Evolutionary conservation across 2,888 invertebrate species (phyloP), one percentile per base, ranked within the genome.

Genomic region (Salticus scenicus): DNA sequence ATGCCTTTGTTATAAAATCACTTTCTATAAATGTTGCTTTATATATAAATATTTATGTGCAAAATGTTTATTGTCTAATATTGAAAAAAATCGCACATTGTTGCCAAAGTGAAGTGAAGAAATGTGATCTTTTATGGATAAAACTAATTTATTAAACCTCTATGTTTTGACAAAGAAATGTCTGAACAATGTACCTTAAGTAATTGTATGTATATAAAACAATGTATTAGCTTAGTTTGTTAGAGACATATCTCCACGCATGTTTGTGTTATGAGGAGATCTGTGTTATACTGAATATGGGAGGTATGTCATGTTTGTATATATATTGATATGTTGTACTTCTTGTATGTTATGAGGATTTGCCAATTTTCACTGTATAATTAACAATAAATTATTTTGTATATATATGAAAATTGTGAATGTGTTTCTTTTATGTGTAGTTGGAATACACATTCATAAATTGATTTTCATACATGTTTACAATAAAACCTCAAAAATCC

Each of bases 361-460:
- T 30, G 75, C 70, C 75, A 75, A 82, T 82, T 75, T 83, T 83
- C 83, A 83, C 57, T 83, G 83, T 83, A 73, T 67, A 73, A 67
- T 77, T 83, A 66, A 73, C 28, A 83, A 83, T 83, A 83, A 83
- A 83, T 77, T 83, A 83, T 83, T 83, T 83, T 83, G 67, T 83
- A 69, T 83, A 83, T 64, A 72, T 77, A 83, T 70, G 31, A 73
- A 24, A 57, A 17, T 24, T 57, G 57, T 57, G 57, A 24, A 57
- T 37, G 37, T 37, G 37, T 37, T 37, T 37, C 37, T 7, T 37
- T 37, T 10, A 37, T 7, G 4, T 10, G 10, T 37, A 7, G 7
- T 37, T 37, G 7, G n/a, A n/a, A n/a, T 37, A 7, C 37, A 37
- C 4, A 37, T 37, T 37, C 37, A 37, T 10, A 37, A 37, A 37